A percentile compares a stretch with the other conserved stretches of the same genome.
phyloP scores from a whole-genome alignment of 2,888 invertebrate genomes.

The Melieria omissa region DNA sequence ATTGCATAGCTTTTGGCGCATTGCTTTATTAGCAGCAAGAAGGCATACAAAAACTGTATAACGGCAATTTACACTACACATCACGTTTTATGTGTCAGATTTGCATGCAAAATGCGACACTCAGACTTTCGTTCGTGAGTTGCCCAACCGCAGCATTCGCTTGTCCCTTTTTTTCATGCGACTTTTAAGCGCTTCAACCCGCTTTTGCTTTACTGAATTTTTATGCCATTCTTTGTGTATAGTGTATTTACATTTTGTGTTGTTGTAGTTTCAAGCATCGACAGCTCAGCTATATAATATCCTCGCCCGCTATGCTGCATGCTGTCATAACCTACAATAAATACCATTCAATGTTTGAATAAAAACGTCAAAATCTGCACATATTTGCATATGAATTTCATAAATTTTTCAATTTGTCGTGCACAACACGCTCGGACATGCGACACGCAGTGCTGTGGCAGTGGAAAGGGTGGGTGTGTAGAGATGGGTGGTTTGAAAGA shows the following conservation, averaged over 20 bases:
- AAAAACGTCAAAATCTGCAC: conserved; percentile 28
- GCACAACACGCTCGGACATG: conserved; percentile 11
- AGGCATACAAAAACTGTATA: background rate
- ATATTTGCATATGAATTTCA: conserved; percentile 46
- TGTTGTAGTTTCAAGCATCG: too few relatives aligned
- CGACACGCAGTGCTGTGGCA: too few relatives aligned
- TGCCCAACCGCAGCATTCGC: background rate
- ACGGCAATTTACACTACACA: conserved; percentile 14
- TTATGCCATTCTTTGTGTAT: too few relatives aligned
- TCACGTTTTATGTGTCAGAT: conserved; percentile 23
- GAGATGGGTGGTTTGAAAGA: too few relatives aligned
- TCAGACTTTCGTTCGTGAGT: too few relatives aligned
- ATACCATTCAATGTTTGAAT: conserved; percentile 26
- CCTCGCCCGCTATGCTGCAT: background rate
- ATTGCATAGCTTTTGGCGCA: conserved; percentile 11
- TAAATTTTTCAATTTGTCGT: conserved; percentile 46
- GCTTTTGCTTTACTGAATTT: too few relatives aligned
- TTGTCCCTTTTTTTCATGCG: background rate
- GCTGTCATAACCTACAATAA: conserved; percentile 14
- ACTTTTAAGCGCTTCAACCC: too few relatives aligned
- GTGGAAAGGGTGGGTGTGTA: too few relatives aligned
- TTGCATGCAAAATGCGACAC: conserved; percentile 14
- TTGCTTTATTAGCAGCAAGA: background rate
- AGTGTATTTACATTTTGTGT: too few relatives aligned
- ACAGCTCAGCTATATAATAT: too few relatives aligned